Evolutionary conservation across 2,888 invertebrate species (phyloP), one percentile per base, ranked within the genome.

Genomic region (Brachypterus glaber): DNA sequence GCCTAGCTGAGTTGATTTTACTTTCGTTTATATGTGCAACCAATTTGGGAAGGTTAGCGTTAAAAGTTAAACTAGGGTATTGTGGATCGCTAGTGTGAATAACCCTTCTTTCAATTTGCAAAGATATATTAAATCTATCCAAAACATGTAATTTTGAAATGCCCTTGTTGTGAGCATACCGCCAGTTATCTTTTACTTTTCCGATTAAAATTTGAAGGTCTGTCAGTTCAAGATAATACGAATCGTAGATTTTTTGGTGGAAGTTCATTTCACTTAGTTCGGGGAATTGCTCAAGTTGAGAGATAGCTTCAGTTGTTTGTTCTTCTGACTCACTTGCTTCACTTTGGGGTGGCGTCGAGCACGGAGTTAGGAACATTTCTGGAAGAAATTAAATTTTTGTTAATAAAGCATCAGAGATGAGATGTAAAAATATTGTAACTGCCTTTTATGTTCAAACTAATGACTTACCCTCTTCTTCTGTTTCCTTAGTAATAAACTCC

Each of bases 21-120:
- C 82, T 80, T 62, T 95, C 93, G 67, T 88, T 91, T 30, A 95
- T 73, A 64, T 95, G 95, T 34, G 84, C 84, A 21, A 88, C 82
- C 12, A 95, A 72, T 61, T 84, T 80, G 0, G 93, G 92, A 49
- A 95, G 70, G 45, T 84, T 87, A 31, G 90, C 93, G 46, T 82
- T 79, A 26, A 93, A 66, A 26, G 85, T 85, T 16, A 87, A 70
- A 43, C 82, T 80, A 2, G 95, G 93, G 70, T 82, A 92, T 57
- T 81, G 79, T 2, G 91, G 90, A 70, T 92, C 92, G 29, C 74
- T 68, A 3, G 90, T 90, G 49, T 77, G 77, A 26, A 93, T 77
- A 49, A 86, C 76, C 46, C 91, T 73, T 37, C 90, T 70, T 63
- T 89, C 87, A 50, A 88, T 73, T 68, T 85, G 73, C 26, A 74